Base-by-base conservation (phyloP, 2,797 vertebrate genomes). In the Gambusia yucatana region DNA sequence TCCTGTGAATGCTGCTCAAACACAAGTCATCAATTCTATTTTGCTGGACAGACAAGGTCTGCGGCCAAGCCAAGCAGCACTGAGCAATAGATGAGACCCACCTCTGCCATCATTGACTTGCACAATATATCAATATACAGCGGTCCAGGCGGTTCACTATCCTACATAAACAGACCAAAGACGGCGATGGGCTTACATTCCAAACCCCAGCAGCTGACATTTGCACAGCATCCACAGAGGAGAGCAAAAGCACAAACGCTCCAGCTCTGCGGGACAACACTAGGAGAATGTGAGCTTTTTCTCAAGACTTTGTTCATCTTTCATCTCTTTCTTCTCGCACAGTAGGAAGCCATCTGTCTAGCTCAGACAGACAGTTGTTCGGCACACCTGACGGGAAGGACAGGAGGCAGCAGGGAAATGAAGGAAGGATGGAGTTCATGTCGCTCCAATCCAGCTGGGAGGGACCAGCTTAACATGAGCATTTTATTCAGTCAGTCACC, bases 171-270 rank as follows among this genome's bases (percentile, higher is more conserved):
- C 86, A 88, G 55, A 79, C 72, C 80, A 84, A 87, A 91, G 85
- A 89, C 86, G 87, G 82, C 20, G 63, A 73, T 63, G 82, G 81
- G 77, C 82, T 88, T 82, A 73, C 78, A 84, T 86, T 90, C 85
- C 84, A 90, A 92, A 92, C 89, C 84, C 76, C 81, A 82, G 87
- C 77, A 76, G 25, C 84, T 93, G 91, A 93, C 92, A 93, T 93
- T 92, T 93, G 87, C 89, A 88, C 82, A 84, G 87, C 82, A 55
- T 88, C 87, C 82, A 52, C 81, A 77, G 83, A 81, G 82, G 71
- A 87, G 81, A 80, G 52, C 70, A 77, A 84, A 87, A 86, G 83
- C 87, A 86, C 85, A 88, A 91, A 89, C 65, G 83, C 81, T 75
- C 57, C 79, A 33, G 84, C 88, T 88, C 91, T 46, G 85, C 43